Base-by-base conservation (phyloP, 2,888 invertebrate genomes). In the Apamea anceps region DNA sequence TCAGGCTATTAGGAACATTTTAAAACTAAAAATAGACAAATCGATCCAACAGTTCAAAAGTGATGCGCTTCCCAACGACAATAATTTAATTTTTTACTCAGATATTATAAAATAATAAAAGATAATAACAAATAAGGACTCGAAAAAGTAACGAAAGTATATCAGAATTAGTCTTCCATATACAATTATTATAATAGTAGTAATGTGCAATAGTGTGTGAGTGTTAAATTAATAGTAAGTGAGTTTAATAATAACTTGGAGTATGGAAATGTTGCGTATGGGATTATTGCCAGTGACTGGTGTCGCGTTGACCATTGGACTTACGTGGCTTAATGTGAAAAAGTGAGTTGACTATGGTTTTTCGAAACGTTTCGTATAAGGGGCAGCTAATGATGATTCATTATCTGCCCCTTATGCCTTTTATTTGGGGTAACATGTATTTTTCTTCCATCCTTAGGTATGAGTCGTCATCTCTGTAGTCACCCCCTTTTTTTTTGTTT, bases 321-420 rank as follows among this genome's bases (percentile, higher is more conserved):
- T 96, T 8, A 95, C 96, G 32, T 95, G 82, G 85, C 86, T 95
- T 37, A 95, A 95, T 88, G 93, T 96, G 77, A 95, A 93, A 89
- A 95, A 91, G 96, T 96, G 88, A 94, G 95, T 51, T 72, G 37
- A 37, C 8, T 60, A n/a, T 94, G 8, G 2, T 57, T 51, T 32
- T n/a, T 13, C n/a, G n/a, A 72, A 37, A 37, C 6, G 2, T 63
- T 37, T n/a, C n/a, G n/a, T n/a, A n/a, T n/a, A n/a, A n/a, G n/a
- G n/a, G n/a, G n/a, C n/a, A n/a, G n/a, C n/a, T n/a, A n/a, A n/a
- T n/a, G n/a, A n/a, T n/a, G n/a, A n/a, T n/a, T n/a, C n/a, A n/a
- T n/a, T 60, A 12, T n/a, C 1, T n/a, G n/a, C 13, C 5, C n/a
- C n/a, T n/a, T n/a, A n/a, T 60, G 25, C n/a, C 12, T 10, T 60